Conservation (phyloP, 2,888 invertebrate species). For the Lasioglossum pauxillum region DNA sequence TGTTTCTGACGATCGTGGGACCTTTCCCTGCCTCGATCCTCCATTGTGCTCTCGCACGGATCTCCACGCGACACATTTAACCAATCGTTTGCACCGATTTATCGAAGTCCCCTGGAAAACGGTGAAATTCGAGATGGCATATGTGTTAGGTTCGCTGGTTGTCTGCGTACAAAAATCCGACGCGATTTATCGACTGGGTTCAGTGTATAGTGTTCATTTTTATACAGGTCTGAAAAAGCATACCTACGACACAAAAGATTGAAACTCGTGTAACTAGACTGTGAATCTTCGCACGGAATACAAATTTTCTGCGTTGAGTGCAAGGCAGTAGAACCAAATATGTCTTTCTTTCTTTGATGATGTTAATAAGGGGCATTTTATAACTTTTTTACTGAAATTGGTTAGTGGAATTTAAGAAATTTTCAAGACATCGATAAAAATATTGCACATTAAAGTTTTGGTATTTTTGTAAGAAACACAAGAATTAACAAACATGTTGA, state of each 20-base stretch:
- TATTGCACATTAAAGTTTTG: too few species aligned
- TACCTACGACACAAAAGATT: neutral
- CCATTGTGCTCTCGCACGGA: conserved; percentile 36
- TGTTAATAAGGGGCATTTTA: too few species aligned
- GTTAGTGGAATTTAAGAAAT: too few species aligned
- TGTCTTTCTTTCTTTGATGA: too few species aligned
- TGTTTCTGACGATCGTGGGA: conserved; percentile 58
- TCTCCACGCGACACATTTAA: conserved; percentile 11
- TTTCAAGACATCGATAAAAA: too few species aligned
- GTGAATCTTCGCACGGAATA: too few species aligned
- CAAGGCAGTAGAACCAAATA: too few species aligned
- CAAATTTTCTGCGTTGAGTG: too few species aligned
- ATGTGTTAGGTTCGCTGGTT: neutral
- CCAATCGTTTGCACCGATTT: neutral
- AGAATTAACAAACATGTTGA: neutral
- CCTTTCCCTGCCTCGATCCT: conserved; percentile 26
- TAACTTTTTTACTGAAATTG: too few species aligned
- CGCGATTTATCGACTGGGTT: neutral
- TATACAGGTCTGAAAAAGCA: neutral
- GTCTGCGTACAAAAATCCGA: neutral
- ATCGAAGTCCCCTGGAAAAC: neutral
- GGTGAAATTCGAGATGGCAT: neutral
- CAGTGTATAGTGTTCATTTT: neutral
- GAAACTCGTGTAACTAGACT: too few species aligned
- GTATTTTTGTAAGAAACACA: neutral